Conservation (phyloP, 1,140 invertebrate species). For the Pseudobourletiella spinata region DNA sequence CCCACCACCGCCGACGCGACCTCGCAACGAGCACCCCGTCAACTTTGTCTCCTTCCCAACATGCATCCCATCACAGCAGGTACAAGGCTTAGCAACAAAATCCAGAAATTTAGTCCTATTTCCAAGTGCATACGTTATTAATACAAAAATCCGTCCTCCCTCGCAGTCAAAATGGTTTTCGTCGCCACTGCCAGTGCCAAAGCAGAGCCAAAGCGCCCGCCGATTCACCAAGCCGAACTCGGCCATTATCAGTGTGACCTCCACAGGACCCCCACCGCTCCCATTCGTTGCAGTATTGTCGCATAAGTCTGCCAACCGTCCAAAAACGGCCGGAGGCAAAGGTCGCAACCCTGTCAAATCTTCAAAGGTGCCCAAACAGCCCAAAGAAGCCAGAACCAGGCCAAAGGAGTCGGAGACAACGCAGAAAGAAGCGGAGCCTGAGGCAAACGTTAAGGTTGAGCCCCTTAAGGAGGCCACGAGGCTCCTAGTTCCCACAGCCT, state of each 20-base stretch:
- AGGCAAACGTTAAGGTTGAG: background rate
- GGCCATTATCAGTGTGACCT: background rate
- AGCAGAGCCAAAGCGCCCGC: conserved; percentile 16
- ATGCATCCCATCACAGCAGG: conserved; percentile 7
- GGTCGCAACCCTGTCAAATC: background rate
- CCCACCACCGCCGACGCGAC: too few relatives aligned
- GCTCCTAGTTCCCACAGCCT: background rate
- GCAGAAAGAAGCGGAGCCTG: too few relatives aligned
- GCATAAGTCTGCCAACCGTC: too few relatives aligned
- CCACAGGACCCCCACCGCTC: background rate
- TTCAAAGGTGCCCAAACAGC: background rate
- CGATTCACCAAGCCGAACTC: conserved; percentile 10
- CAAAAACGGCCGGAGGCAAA: background rate
- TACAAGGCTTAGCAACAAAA: too few relatives aligned
- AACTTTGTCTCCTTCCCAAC: conserved; percentile 18
- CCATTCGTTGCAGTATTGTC: too few relatives aligned
- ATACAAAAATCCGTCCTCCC: too few relatives aligned
- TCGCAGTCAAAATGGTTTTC: conserved; percentile 10
- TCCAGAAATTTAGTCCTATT: too few relatives aligned
- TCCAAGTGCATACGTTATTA: too few relatives aligned
- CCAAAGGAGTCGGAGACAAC: background rate
- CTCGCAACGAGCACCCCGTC: conserved; percentile 11
- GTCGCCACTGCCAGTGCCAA: conserved; percentile 16
- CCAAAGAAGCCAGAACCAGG: background rate
- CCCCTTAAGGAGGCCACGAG: background rate